Base-by-base conservation (phyloP, 2,888 invertebrate species). In the Drosophila maculinotata region DNA sequence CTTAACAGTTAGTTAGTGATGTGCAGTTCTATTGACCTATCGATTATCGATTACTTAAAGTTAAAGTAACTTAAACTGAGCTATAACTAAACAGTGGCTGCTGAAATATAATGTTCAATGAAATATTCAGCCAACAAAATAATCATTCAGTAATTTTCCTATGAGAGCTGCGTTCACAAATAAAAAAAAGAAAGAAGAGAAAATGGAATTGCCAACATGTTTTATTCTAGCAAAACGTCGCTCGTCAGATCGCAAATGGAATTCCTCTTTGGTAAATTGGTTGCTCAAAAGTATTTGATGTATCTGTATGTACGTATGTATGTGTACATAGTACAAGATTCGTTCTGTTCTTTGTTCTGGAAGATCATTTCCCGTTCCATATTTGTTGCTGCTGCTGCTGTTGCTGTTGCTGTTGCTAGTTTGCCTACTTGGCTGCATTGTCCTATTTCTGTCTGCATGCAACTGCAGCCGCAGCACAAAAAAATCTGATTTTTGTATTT, bases 361-460 rank as follows among this genome's bases (percentile, higher is more conserved):
- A 57, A 44, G 66, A 76, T 65, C 57, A 48, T 70, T 65, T 76
- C 38, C 72, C 72, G 53, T 58, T 52, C 39, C 26, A 49, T 35
- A 28, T 28, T 15, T 42, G 30, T 35, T 20, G 41, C 15, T 57
- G 25, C 10, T 52, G 30, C 6, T 51, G 28, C 1, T 49, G 53
- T n/a, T 26, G 47, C 6, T 28, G 39, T 6, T 38, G 48, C 5
- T 35, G 35, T 1, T 45, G 51, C 15, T 54, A 31, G 30, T 59
- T 70, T 69, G 69, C 75, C 70, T 60, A 75, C 53, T 69, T 70
- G 76, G 51, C 51, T 57, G 67, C 78, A 73, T 73, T 73, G 78
- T 73, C 73, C 73, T 73, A 73, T 77, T 73, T 73, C 57, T 77
- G 73, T 77, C 73, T 45, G 60, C 49, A 42, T 42, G 51, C 56